Percentiles rank a stretch among this genome's conserved stretches.
These are phyloP conservation scores for Phalacrocorax aristotelis DNA, from an alignment of 2,113 vertebrate genomes.

Conservation along the genomic window DNA sequence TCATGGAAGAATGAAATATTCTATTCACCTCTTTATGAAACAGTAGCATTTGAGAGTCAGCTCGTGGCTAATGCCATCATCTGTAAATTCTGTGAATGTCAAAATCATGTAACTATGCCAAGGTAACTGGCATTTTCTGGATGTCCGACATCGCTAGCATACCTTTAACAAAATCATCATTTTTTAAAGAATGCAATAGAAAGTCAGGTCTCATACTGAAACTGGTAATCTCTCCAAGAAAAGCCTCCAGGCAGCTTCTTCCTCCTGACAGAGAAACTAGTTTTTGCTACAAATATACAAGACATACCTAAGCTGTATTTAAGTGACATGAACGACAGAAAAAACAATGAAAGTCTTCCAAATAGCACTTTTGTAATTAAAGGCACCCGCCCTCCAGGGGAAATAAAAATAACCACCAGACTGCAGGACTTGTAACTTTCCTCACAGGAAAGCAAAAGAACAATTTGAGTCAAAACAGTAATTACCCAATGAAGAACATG, in stretches of 20 bases:
- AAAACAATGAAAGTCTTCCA: background rate
- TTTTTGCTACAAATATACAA: background rate
- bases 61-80: background rate
- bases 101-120: background rate
- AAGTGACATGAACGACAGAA: background rate
- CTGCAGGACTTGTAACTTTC: background rate
- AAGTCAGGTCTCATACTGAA: rapidly evolving
- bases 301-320: background rate
- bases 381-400: background rate
- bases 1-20: background rate
- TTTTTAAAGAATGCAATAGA: background rate
- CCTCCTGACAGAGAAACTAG: background rate
- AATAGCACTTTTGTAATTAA: background rate
- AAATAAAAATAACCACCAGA: background rate
- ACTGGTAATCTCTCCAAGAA: background rate
- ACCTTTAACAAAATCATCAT: background rate
- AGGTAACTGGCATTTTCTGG: background rate
- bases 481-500: background rate
- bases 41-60: background rate
- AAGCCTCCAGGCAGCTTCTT: background rate
- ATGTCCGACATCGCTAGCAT: background rate
- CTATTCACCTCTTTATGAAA: background rate
- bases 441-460: background rate
- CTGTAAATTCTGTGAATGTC: background rate
- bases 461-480: background rate